Conservation (phyloP, 1,140 invertebrate species). For the Drosophila nasuta region DNA sequence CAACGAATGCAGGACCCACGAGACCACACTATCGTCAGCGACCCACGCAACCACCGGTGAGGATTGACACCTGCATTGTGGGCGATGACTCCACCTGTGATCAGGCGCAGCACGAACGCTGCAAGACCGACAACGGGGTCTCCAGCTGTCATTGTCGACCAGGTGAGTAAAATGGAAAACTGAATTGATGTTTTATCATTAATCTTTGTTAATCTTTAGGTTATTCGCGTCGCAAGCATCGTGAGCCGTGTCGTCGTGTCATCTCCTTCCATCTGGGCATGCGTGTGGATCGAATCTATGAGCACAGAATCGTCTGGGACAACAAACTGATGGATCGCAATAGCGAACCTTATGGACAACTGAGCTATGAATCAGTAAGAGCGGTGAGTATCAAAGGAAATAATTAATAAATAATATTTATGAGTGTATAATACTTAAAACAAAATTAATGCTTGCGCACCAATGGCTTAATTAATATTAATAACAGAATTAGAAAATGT, state of each 20-base stretch:
- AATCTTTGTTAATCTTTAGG: slow-evolving; percentile 84
- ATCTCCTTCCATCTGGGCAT: slow-evolving; percentile 92
- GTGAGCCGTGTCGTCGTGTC: slow-evolving; percentile 92
- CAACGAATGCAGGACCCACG: slow-evolving; percentile 80
- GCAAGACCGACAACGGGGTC: slow-evolving; percentile 94
- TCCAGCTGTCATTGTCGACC: slow-evolving; percentile 95
- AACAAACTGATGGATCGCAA: slow-evolving; percentile 90
- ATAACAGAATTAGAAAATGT: too few relatives aligned
- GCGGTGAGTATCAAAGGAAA: slow-evolving; percentile 88
- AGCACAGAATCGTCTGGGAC: slow-evolving; percentile 91
- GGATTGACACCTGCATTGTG: slow-evolving; percentile 97
- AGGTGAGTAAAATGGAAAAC: slow-evolving; percentile 77
- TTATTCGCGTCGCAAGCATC: slow-evolving; percentile 91
- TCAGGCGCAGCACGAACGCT: slow-evolving; percentile 93
- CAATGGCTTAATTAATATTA: too few relatives aligned
- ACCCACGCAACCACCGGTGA: slow-evolving; percentile 88
- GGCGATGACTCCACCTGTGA: slow-evolving; percentile 97
- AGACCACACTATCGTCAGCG: slow-evolving; percentile 86
- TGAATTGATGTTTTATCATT: too few relatives aligned
- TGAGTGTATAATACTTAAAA: too few relatives aligned
- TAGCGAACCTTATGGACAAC: slow-evolving; percentile 92
- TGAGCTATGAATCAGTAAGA: slow-evolving; percentile 93
- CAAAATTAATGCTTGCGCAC: too few relatives aligned
- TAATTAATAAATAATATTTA: neutral
- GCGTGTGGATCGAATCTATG: slow-evolving; percentile 93